Percentiles rank a stretch among this genome's conserved stretches.
Conservation (phyloP, 2,113 vertebrate species). For the Gavia stellata region DNA sequence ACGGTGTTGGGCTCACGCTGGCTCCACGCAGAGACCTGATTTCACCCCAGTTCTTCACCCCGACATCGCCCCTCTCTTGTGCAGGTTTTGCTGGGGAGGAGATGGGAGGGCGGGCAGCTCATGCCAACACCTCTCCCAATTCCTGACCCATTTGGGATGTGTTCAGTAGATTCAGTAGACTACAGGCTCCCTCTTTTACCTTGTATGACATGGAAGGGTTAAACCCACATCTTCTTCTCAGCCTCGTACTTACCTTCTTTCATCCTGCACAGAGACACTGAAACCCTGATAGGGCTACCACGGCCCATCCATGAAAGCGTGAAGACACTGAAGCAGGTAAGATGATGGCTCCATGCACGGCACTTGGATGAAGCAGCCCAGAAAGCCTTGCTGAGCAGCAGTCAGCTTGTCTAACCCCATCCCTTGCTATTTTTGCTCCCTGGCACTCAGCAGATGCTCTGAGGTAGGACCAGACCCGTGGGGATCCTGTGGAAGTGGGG, state of each 20-base stretch:
- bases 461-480: background rate
- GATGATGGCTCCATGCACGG: accelerated
- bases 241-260: background rate
- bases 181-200: background rate
- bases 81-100: background rate
- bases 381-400: background rate
- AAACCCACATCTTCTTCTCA: background rate
- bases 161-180: background rate
- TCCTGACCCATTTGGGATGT: background rate
- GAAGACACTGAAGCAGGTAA: constrained; percentile 95
- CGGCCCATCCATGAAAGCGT: constrained; percentile 96
- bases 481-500: background rate
- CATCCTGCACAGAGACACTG: constrained; percentile 80
- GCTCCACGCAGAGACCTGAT: background rate
- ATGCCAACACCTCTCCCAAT: accelerated
- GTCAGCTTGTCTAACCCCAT: background rate
- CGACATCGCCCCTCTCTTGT: accelerated
- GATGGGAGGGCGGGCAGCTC: background rate
- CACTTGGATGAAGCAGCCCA: background rate
- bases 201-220: background rate
- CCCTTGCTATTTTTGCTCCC: background rate
- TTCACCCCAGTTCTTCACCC: background rate
- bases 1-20: background rate
- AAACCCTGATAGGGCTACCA: constrained; percentile 92
- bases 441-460: background rate